Evolutionary conservation across 2,888 invertebrate species (phyloP).

Genomic region (Nasonovia ribisnigri): DNA sequence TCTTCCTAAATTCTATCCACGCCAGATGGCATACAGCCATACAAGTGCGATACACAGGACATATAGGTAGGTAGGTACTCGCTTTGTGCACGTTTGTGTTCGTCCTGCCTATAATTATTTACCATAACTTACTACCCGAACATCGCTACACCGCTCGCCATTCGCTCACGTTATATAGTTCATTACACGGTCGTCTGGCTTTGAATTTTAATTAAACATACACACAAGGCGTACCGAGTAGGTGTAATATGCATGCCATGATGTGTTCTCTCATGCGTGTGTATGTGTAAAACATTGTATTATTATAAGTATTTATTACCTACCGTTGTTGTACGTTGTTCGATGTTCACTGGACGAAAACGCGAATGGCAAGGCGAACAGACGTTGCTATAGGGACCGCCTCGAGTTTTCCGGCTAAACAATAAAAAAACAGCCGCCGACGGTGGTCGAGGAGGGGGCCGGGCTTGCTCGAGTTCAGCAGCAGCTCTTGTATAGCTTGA

Average conservation of each 20-base stretch:
- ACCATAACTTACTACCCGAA: not conserved
- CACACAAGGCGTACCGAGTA: no score
- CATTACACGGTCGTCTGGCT: not conserved
- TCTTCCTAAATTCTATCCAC: not conserved
- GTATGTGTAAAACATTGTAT: not conserved
- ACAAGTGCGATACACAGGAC: not conserved
- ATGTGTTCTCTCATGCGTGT: not conserved
- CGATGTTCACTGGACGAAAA: not conserved
- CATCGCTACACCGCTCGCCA: not conserved
- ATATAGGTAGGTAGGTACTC: not conserved
- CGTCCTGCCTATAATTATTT: not conserved
- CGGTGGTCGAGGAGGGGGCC: not conserved
- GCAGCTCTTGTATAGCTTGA: not conserved
- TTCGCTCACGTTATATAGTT: not conserved
- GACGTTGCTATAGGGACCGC: slow-evolving; percentile 15
- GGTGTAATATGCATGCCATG: not conserved
- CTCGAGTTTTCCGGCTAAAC: not conserved
- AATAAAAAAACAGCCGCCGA: not conserved
- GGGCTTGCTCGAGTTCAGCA: not conserved
- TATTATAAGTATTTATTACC: not conserved
- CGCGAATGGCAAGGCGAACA: not conserved
- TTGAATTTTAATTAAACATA: not conserved
- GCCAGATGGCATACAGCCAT: not conserved
- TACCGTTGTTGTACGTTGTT: not conserved
- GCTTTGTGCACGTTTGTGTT: not conserved